Evolutionary conservation across 2,797 vertebrate species (phyloP), one percentile per base, ranked within the genome.

Genomic region (Spinibarbus caldwelli): DNA sequence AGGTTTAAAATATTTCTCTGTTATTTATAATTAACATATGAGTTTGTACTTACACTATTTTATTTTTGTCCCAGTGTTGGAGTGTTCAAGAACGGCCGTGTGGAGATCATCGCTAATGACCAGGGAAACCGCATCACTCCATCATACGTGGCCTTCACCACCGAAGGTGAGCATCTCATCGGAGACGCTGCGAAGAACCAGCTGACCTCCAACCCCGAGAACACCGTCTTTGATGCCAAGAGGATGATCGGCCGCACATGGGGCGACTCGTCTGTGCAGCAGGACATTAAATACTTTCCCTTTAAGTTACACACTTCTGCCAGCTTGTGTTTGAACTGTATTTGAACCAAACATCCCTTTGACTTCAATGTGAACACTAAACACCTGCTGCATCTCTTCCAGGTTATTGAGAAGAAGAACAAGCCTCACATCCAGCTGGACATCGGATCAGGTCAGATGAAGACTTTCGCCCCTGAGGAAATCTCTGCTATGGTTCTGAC

Each of bases 401-500:
- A 99, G 98, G 96, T 99, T 5, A 75, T 96, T 83, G 98, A 99
- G 87, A 99, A 97, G 95, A 99, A 99, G 91, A 95, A 92, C 52
- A 99, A 98, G 91, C 98, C 98, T 7, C 95, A 99, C 83, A 98
- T 99, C 88, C 97, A 99, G 90, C 96, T 99, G 0, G 97, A 99
- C 84, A 96, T 99, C 82, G 96, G 96, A 84, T 94, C 94, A 89
- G 97, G 97, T 6, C 93, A 95, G 66, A 94, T 94, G 78, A 99
- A 99, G 90, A 98, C 97, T 0, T 99, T 99, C 92, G 96, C 98
- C 77, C 98, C 98, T 17, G 98, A 99, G 90, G 98, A 99, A 93
- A 97, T 99, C 90, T 99, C 97, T 87, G 98, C 98, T 21, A 99
- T 99, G 98, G 98, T 99, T 52, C 92, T 99, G 88, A 96, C 95